These are phyloP conservation scores for Phocides pigmalion DNA, from an alignment of 1,140 invertebrate genomes.

Conservation along the genomic window DNA sequence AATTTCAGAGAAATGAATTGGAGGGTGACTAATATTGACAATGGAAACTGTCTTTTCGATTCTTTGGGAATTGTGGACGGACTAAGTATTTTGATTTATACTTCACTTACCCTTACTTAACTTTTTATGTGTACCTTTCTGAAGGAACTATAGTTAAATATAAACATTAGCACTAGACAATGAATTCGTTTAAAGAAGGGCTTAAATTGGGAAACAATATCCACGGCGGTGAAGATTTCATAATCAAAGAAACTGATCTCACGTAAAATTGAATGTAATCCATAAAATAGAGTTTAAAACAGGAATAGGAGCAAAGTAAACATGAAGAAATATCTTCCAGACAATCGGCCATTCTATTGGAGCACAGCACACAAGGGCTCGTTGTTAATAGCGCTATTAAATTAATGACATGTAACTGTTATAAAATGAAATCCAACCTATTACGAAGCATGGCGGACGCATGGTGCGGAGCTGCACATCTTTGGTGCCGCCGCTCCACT, in stretches of 20 bases:
- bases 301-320: constrained; percentile 39
- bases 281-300: constrained; percentile 38
- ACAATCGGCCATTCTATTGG: constrained; percentile 46
- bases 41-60: too few relatives aligned
- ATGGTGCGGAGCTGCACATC: constrained; percentile 24
- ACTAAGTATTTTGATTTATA: too few relatives aligned
- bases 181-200: too few relatives aligned
- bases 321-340: constrained; percentile 38
- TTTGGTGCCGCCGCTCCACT: constrained; percentile 47
- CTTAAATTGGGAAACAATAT: too few relatives aligned
- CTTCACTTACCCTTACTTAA: too few relatives aligned
- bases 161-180: too few relatives aligned
- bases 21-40: too few relatives aligned
- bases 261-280: constrained; percentile 13
- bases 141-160: too few relatives aligned
- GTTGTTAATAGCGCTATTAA: constrained; percentile 67
- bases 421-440: constrained; percentile 62
- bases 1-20: too few relatives aligned
- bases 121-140: too few relatives aligned
- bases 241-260: not conserved
- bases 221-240: too few relatives aligned
- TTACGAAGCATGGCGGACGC: constrained; percentile 42
- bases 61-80: too few relatives aligned
- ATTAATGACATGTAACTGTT: constrained; percentile 69
- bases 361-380: constrained; percentile 48